Evolutionary conservation across 2,888 invertebrate species (phyloP), one percentile per base, ranked within the genome.

Genomic region (Laothoe populi): DNA sequence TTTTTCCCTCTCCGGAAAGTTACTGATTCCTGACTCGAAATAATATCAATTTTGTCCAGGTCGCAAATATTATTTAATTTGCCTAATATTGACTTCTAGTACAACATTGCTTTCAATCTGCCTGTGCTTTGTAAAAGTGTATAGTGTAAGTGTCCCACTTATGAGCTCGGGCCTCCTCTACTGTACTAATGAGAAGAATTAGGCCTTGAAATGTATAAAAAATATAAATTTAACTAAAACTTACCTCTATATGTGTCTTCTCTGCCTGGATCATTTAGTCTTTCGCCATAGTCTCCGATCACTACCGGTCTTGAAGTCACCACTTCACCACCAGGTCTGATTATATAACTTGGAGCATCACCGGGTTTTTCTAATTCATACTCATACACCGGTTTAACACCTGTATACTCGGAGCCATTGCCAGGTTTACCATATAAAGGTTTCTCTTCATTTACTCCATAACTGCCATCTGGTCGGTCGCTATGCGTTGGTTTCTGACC

Each of bases 301-400:
- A 83, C 72, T 38, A 92, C 83, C 0, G 92, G 92, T 16, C 76
- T 79, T 0, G 92, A 89, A 0, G 92, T 90, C 4, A 92, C 77
- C 3, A 89, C 73, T 16, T 87, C 82, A 0, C 88, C 90, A 0
- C 79, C 77, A 0, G 88, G 88, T 16, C 79, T 75, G 0, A 80
- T 74, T 10, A 84, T 79, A 63, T 90, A 92, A 65, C 84, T 83
- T 0, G 89, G 88, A 0, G 71, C 86, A 60, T 86, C 78, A 0
- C 59, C 66, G 0, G 89, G 86, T 57, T 77, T 88, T 0, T 88
- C 87, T 58, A 75, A n/a, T 0, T 87, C 90, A 46, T 82, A 78
- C 63, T 92, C 92, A 49, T 92, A 92, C 0, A 92, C 92, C 2
- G 92, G 92, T 64, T 83, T 90, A 0, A 88, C 65, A 62, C 78